A percentile compares a stretch with the other conserved stretches of the same genome.
These are phyloP conservation scores for Andrena trimmerana DNA, from an alignment of 2,888 invertebrate genomes.

Conservation along the genomic window DNA sequence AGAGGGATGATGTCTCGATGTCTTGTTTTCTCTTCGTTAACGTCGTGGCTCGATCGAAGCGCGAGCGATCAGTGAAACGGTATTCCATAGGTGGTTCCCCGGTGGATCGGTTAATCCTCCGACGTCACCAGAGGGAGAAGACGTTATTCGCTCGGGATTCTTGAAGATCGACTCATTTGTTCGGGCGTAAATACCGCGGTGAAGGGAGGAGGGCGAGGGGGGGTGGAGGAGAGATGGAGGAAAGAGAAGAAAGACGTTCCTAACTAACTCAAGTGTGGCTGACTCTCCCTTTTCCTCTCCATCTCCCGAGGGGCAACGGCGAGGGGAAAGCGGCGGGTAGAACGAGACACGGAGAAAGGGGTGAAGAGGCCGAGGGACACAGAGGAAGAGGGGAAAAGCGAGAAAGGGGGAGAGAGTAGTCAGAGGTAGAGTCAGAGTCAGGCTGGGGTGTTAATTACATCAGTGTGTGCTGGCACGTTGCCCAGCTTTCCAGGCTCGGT, in stretches of 20 bases:
- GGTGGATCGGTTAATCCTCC: not conserved
- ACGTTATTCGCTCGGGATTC: slow-evolving; percentile 21
- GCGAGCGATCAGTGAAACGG: not conserved
- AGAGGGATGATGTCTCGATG: too few relatives aligned
- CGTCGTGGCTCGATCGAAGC: not conserved
- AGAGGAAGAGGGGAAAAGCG: not conserved
- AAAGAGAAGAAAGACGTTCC: slow-evolving; percentile 22
- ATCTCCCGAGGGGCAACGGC: slow-evolving; percentile 1
- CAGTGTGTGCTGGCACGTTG: slow-evolving; percentile 79
- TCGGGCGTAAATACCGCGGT: slow-evolving; percentile 50
- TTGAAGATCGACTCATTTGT: slow-evolving; percentile 48
- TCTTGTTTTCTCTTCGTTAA: not conserved
- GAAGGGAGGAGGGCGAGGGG: not conserved
- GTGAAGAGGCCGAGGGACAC: slow-evolving; percentile 5
- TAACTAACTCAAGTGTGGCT: slow-evolving; percentile 30
- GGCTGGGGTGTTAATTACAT: slow-evolving; percentile 80
- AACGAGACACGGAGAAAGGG: not conserved
- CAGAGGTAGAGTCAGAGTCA: slow-evolving; percentile 50
- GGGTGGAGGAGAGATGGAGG: not conserved
- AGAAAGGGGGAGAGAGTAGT: slow-evolving; percentile 12
- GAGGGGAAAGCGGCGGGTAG: slow-evolving; percentile 9
- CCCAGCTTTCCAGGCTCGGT: slow-evolving; percentile 59
- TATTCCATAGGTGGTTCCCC: not conserved
- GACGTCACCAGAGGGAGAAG: not conserved
- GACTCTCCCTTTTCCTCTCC: not conserved